Percentiles rank a stretch among this genome's conserved stretches.
Evolutionary conservation across 1,140 invertebrate genomes (phyloP).

Genomic region (Polypedilum pembai): DNA sequence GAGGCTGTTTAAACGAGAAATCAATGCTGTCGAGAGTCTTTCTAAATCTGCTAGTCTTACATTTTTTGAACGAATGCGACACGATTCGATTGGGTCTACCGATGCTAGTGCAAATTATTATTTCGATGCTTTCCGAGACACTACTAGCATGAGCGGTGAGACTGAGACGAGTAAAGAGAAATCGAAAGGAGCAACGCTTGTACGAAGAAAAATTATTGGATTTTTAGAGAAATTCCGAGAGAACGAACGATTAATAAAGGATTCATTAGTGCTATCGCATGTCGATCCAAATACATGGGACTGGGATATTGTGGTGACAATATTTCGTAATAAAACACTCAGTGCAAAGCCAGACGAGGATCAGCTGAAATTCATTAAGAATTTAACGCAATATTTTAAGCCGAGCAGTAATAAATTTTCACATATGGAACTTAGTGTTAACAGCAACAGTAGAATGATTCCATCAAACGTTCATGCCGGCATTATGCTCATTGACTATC

Average conservation of each 20-base stretch:
- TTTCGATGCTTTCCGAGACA: background rate
- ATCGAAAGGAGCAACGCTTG: slow-evolving; percentile 33
- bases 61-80: slow-evolving; percentile 35
- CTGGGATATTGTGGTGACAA: slow-evolving; percentile 70
- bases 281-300: slow-evolving; percentile 71
- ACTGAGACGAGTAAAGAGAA: background rate
- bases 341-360: slow-evolving; percentile 54
- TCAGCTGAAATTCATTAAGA: slow-evolving; percentile 69
- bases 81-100: slow-evolving; percentile 39
- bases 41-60: slow-evolving; percentile 20
- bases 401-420: slow-evolving; percentile 81
- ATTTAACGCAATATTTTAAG: slow-evolving; percentile 77
- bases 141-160: slow-evolving; percentile 26
- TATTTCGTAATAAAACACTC: slow-evolving; percentile 38
- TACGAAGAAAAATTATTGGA: slow-evolving; percentile 37
- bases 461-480: slow-evolving; percentile 62
- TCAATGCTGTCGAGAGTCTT: slow-evolving; percentile 37
- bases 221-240: slow-evolving; percentile 46
- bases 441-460: slow-evolving; percentile 41
- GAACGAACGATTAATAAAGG: slow-evolving; percentile 59
- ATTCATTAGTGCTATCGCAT: slow-evolving; percentile 64
- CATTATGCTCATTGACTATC: slow-evolving; percentile 68
- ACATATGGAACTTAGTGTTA: slow-evolving; percentile 53
- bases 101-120: background rate
- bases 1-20: slow-evolving; percentile 40